Base-by-base conservation (phyloP, 2,797 vertebrate species). In the Oreochromis mossambicus region DNA sequence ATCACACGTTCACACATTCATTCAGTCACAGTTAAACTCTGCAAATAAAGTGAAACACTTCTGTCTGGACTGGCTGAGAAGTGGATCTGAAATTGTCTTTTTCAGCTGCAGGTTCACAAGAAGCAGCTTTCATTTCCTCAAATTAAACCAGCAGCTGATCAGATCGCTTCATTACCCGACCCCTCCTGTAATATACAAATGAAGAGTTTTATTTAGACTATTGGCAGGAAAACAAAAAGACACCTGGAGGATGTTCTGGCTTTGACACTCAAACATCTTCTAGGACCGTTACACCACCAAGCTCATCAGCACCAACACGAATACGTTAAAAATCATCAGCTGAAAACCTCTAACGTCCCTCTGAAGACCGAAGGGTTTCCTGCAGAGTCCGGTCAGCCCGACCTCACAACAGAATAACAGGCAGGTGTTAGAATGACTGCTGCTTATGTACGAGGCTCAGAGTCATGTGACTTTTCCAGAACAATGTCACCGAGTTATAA, bases 1-100 rank as follows among this genome's bases (percentile, higher is more conserved):
- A 0, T 11, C 41, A 70, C 24, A 7, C 0, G 10, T 13, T n/a
- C 48, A 10, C 43, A 19, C 10, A 29, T 8, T 50, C 0, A 50
- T 75, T 50, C 70, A 13, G 68, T 48, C 38, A 17, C 15, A 75
- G 43, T 19, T 48, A 3, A 50, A 13, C 10, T 50, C 29, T 50
- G 26, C 17, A 50, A n/a, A 32, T 75, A 2, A 48, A 3, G 41
- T 48, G 41, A 48, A 48, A 50, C 70, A 32, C 41, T 46, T 32
- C 24, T 50, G 15, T 75, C 15, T 32, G 26, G 6, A 50, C 26
- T 1, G 21, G 2, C 63, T 19, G 41, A 50, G 29, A 78, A n/a
- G 46, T 58, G 58, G 73, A 68, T 68, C 58, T 83, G 51, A 77
- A 55, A 63, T 21, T 0, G 4, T 15, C 8, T 61, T 66, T 56